These are phyloP conservation scores for Mycetomoellerius zeteki DNA, from an alignment of 1,140 invertebrate genomes.

Conservation along the genomic window DNA sequence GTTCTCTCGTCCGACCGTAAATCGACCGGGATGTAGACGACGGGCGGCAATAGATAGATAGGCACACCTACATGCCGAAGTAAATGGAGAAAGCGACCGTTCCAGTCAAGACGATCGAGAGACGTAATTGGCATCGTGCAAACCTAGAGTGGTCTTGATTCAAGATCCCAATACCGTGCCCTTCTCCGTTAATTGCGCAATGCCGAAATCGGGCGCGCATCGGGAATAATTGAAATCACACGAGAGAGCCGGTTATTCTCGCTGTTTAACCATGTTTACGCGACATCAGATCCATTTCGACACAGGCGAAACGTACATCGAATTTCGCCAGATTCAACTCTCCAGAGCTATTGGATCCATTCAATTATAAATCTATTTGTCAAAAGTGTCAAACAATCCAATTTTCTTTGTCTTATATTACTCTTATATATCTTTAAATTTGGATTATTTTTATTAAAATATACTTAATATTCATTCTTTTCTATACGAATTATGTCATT, in stretches of 20 bases:
- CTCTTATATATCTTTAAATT: too few species aligned
- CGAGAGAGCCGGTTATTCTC: background rate
- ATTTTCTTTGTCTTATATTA: too few species aligned
- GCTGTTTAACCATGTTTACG: conserved; percentile 18
- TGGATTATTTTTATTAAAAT: too few species aligned
- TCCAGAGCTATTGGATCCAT: too few species aligned
- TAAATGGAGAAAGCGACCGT: conserved; percentile 52
- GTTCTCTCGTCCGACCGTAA: conserved; percentile 46
- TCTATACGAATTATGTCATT: too few species aligned
- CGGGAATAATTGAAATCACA: conserved; percentile 44
- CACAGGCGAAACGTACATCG: background rate
- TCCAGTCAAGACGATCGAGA: conserved; percentile 42
- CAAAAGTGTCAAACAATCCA: too few species aligned
- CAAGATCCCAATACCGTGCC: conserved; percentile 11
- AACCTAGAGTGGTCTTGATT: conserved; percentile 7
- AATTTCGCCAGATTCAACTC: background rate
- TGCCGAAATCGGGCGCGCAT: conserved; percentile 15
- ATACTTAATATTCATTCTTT: too few species aligned
- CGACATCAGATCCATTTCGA: background rate
- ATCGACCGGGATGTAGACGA: conserved; percentile 53
- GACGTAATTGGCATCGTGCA: conserved; percentile 55
- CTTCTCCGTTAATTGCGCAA: conserved; percentile 31
- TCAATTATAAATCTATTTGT: too few species aligned
- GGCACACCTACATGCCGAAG: conserved; percentile 23
- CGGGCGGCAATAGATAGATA: background rate